Evolutionary conservation across 2,113 vertebrate genomes (phyloP), one percentile per base, ranked within the genome.

Genomic region (Mobula birostris): DNA sequence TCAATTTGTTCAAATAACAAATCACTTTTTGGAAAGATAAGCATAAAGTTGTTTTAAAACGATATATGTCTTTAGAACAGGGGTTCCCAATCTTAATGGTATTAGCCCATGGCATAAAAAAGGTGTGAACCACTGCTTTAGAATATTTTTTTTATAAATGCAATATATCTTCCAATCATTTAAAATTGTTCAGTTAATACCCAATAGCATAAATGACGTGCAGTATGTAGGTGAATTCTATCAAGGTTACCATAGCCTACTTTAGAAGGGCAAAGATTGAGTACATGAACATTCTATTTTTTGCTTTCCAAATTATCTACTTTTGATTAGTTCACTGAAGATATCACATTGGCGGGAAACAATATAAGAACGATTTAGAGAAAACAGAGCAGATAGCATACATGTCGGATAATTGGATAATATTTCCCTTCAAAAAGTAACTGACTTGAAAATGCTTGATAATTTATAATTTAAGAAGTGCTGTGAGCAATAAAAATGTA

Each of bases 331-430:
- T 94, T 82, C 63, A 94, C 61, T 95, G 78, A 95, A 95, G 78
- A 95, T 95, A 85, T 95, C 83, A 95, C 0, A 95, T 80, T 96
- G 85, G 94, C 94, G 94, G 94, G 95, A 96, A 94, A 94, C 77
- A 94, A 96, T 94, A 94, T 95, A 96, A 96, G 94, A 97, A 96
- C 96, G 95, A 96, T 95, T 96, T 97, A 96, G 95, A 97, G 96
- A 97, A 97, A 97, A 97, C 97, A 94, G 98, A 96, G 95, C 96
- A 95, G 95, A 95, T 96, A 96, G 96, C 95, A 95, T 96, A 96
- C 96, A 97, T 97, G 96, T 97, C 72, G 97, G 94, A 95, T 97
- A 97, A 97, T 96, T 97, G 97, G 95, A 95, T 96, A 96, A 97
- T 96, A 95, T 96, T 96, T 92, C 96, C 96, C 95, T 97, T 96